Conservation (phyloP, 2,888 invertebrate genomes). For the Dimorphilus gyrociliatus region DNA sequence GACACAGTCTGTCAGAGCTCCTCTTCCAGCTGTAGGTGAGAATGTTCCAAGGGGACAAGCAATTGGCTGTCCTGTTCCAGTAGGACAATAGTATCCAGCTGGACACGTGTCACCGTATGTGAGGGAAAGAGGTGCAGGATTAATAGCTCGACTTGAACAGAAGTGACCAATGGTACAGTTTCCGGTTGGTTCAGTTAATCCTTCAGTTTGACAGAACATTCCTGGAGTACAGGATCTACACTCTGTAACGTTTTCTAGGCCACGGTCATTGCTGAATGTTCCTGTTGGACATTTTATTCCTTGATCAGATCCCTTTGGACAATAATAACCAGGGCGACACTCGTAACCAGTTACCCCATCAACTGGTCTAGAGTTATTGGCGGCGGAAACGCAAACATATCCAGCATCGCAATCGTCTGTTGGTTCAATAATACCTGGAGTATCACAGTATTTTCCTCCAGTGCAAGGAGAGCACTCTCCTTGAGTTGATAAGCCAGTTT, state of each 20-base stretch:
- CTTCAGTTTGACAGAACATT: slow-evolving; percentile 21
- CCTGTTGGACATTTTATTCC: slow-evolving; percentile 27
- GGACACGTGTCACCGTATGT: slow-evolving; percentile 25
- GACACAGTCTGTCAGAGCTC: slow-evolving; percentile 16
- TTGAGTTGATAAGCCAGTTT: slow-evolving; percentile 13
- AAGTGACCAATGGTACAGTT: slow-evolving; percentile 19
- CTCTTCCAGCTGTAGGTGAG: slow-evolving; percentile 13
- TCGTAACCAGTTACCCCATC: slow-evolving; percentile 23
- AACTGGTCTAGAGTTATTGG: slow-evolving; percentile 19
- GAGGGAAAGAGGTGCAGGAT: slow-evolving; percentile 15
- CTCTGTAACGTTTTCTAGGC: slow-evolving; percentile 21
- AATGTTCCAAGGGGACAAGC: slow-evolving; percentile 23
- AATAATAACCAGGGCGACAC: slow-evolving; percentile 26
- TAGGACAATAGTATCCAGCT: slow-evolving; percentile 25
- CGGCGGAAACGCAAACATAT: slow-evolving; percentile 23
- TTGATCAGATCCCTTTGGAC: slow-evolving; percentile 22
- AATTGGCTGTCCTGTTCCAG: slow-evolving; percentile 19
- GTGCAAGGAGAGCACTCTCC: slow-evolving; percentile 22
- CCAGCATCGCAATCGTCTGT: slow-evolving; percentile 25
- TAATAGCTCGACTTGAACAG: slow-evolving; percentile 20
- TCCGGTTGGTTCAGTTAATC: slow-evolving; percentile 10
- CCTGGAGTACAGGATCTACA: slow-evolving; percentile 26
- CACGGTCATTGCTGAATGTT: slow-evolving; percentile 21
- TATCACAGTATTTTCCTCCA: slow-evolving; percentile 24
- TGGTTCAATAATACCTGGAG: slow-evolving; percentile 19